A percentile compares a stretch with the other conserved stretches of the same genome.
Evolutionary conservation across 2,888 invertebrate genomes (phyloP).

Genomic region (Marronus borbonicus): DNA sequence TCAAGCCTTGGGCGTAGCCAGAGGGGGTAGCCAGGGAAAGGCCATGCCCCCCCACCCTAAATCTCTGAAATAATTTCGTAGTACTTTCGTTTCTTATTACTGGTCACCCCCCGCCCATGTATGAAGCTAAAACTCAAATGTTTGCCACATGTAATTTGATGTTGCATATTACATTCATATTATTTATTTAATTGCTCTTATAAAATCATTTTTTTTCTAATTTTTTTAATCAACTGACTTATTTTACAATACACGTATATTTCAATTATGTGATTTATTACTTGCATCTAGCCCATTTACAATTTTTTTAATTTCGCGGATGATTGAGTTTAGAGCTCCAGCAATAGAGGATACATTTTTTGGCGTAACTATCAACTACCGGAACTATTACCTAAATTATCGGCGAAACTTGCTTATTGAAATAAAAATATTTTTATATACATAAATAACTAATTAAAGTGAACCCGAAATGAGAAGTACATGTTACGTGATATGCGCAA

Average conservation of each 20-base stretch:
- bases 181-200: conserved; percentile 11
- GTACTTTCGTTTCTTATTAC: too few species aligned
- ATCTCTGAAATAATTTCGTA: too few species aligned
- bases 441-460: neutral
- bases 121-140: neutral
- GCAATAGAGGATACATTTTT: neutral
- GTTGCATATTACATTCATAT: neutral
- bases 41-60: too few species aligned
- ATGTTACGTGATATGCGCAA: too few species aligned
- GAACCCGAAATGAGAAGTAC: too few species aligned
- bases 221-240: conserved; percentile 1
- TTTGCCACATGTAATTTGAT: neutral
- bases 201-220: conserved; percentile 19
- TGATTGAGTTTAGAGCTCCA: neutral
- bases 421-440: conserved; percentile 24
- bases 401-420: neutral
- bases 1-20: too few species aligned
- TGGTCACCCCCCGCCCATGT: too few species aligned
- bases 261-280: neutral
- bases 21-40: too few species aligned
- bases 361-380: neutral
- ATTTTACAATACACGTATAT: conserved; percentile 7
- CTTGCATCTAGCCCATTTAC: neutral
- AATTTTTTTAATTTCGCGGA: neutral
- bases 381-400: neutral